Conservation (phyloP, 2,113 vertebrate species). For the Chamaetylas fuelleborni region DNA sequence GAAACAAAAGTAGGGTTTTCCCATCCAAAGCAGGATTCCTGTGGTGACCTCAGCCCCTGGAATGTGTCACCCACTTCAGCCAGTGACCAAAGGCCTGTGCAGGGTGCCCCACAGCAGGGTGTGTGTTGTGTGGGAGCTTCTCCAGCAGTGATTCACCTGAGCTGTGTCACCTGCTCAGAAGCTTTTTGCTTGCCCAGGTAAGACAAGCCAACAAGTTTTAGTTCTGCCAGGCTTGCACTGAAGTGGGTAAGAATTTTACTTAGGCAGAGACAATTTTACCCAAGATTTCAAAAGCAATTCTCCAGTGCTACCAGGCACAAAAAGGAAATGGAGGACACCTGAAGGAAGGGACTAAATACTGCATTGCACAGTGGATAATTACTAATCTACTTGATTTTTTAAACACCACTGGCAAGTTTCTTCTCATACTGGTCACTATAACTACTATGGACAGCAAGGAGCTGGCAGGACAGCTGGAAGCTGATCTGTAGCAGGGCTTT, state of each 20-base stretch:
- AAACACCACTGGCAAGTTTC: neutral
- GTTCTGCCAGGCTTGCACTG: neutral
- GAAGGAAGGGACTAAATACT: neutral
- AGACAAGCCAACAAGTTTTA: neutral
- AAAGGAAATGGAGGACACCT: neutral
- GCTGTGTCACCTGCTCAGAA: neutral
- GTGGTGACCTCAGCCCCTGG: neutral
- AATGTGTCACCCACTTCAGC: neutral
- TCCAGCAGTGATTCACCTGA: neutral
- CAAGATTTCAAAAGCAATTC: neutral
- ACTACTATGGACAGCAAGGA: neutral
- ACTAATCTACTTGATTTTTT: neutral
- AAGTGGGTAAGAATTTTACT: neutral
- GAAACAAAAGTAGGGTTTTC: neutral
- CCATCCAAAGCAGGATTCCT: neutral
- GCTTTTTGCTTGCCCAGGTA: neutral
- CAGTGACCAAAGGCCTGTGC: neutral
- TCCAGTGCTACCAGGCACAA: neutral
- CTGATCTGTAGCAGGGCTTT: neutral
- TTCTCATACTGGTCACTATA: neutral
- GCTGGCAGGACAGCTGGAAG: neutral
- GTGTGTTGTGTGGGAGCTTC: neutral
- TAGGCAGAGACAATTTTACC: neutral
- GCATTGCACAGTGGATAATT: neutral
- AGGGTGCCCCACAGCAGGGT: neutral